These are phyloP conservation scores for Chaenodraco wilsoni DNA, from an alignment of 2,797 vertebrate genomes.

Conservation along the genomic window DNA sequence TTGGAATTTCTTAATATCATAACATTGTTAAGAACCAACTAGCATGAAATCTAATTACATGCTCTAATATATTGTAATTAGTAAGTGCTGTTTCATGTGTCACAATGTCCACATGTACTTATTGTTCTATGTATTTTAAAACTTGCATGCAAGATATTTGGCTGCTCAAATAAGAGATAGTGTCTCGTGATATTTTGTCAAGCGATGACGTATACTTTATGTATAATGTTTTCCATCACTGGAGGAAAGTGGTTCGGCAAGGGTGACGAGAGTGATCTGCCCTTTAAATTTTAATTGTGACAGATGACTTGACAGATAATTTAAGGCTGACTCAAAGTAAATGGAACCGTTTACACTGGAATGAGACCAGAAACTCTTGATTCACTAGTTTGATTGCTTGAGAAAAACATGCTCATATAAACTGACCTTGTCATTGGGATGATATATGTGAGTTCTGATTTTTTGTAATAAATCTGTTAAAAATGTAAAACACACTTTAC, in stretches of 20 bases:
- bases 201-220: background rate
- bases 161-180: background rate
- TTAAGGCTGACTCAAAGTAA: conserved; percentile 29
- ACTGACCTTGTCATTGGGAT: conserved; percentile 3
- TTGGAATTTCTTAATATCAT: conserved; percentile 15
- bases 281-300: conserved; percentile 7
- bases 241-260: background rate
- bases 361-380: conserved; percentile 53
- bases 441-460: background rate
- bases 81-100: background rate
- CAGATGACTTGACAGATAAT: conserved; percentile 24
- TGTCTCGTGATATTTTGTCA: background rate
- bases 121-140: background rate
- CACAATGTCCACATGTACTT: background rate
- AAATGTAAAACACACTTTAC: background rate
- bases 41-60: background rate
- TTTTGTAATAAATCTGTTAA: conserved; percentile 9
- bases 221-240: background rate
- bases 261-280: background rate
- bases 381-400: conserved; percentile 39
- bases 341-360: conserved; percentile 21
- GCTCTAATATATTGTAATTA: background rate
- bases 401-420: conserved; percentile 12
- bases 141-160: background rate
- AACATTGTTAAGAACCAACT: background rate